Conservation (phyloP, 2,888 invertebrate genomes). For the Xestia ashworthii region DNA sequence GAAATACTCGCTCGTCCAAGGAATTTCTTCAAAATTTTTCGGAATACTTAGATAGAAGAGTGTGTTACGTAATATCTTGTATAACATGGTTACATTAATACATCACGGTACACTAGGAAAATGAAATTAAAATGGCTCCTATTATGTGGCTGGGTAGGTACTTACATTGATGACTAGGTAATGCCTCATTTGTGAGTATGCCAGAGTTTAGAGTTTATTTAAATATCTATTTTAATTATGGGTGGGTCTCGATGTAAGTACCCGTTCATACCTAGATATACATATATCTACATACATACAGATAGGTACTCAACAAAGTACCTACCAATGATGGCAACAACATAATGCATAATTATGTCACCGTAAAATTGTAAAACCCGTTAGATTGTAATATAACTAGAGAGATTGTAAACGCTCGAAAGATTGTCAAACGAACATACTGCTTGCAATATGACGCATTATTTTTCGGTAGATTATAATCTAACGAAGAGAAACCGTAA, state of each 20-base stretch:
- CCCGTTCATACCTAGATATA: not conserved
- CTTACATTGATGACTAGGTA: not conserved
- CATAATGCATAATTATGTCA: not conserved
- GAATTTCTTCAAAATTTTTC: not conserved
- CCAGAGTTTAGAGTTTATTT: not conserved
- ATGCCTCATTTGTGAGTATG: not conserved
- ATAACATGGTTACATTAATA: not conserved
- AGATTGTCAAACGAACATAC: too few species aligned
- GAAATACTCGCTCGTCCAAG: not conserved
- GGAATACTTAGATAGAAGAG: not conserved
- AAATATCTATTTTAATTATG: too few species aligned
- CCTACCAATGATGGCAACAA: not conserved
- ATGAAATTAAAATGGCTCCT: slow-evolving; percentile 5
- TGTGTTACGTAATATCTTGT: not conserved
- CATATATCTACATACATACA: not conserved
- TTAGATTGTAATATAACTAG: too few species aligned
- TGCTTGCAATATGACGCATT: too few species aligned
- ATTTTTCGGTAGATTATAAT: too few species aligned
- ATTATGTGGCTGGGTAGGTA: not conserved
- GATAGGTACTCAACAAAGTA: not conserved
- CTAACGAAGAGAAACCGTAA: too few species aligned
- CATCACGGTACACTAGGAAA: not conserved
- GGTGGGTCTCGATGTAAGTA: not conserved
- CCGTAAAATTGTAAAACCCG: too few species aligned
- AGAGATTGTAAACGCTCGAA: too few species aligned